Base-by-base conservation (phyloP, 2,797 vertebrate species). In the Pachyuromys duprasi region DNA sequence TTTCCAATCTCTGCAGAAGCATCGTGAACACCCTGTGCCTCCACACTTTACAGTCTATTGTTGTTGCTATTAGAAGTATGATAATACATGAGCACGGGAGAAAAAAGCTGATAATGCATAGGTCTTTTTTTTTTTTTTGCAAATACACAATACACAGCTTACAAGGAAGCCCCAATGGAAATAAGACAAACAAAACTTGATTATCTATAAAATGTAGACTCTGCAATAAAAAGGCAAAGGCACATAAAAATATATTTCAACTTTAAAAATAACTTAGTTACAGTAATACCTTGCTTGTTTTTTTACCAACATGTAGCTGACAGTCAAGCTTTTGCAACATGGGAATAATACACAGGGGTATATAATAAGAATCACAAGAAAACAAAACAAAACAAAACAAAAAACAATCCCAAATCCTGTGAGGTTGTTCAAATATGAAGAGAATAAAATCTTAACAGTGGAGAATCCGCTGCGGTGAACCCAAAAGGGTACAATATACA, bases 201-300 rank as follows among this genome's bases (percentile, higher is more conserved):
- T 97, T 97, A 97, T 57, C 97, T 98, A 97, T 96, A 97, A 98
- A 98, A 98, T 97, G 98, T 97, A 98, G 98, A 98, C 96, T 98
- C 96, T 98, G 98, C 98, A 98, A 96, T 98, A 98, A 98, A 98
- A 98, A 98, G 98, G 97, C 97, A 98, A 98, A 99, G 98, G 98
- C 98, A 98, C 98, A 98, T 98, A 98, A 98, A 98, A 99, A 98
- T 98, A 98, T 98, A 98, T 98, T 98, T 98, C 91, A 98, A 98
- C 98, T 98, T 98, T 98, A 97, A 98, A 98, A 99, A 99, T 99
- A 99, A 99, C 97, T 99, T 98, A 99, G 97, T 96, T 97, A 98
- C 98, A 96, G 94, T 98, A 98, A 96, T 97, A 98, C 97, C 98
- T 98, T 95, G 97, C 97, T 97, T 96, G 97, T 98, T 95, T 98